Evolutionary conservation across 2,797 vertebrate genomes (phyloP).

Genomic region (Sebastolobus alascanus): DNA sequence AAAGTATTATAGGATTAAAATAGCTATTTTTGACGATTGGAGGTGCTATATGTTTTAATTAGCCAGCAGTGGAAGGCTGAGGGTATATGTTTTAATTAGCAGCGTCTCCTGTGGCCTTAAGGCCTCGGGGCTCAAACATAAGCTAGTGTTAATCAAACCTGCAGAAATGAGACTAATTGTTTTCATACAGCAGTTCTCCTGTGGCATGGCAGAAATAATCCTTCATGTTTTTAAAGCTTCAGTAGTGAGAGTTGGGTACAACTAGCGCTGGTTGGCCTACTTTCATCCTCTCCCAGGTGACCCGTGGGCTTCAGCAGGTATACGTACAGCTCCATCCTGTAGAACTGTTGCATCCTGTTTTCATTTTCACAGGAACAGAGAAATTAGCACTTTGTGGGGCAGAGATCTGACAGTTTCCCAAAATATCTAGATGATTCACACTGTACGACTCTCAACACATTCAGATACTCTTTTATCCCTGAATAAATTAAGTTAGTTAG

Average conservation of each 20-base stretch:
- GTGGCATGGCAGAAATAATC: slow-evolving; percentile 74
- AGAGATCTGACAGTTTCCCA: neutral
- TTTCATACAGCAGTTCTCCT: slow-evolving; percentile 66
- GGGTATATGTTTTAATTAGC: slow-evolving; percentile 83
- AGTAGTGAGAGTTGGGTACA: slow-evolving; percentile 34
- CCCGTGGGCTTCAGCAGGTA: slow-evolving; percentile 49
- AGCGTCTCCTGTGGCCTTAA: slow-evolving; percentile 65
- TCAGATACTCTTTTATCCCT: neutral
- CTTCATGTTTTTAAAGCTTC: slow-evolving; percentile 19
- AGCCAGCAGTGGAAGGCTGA: slow-evolving; percentile 60
- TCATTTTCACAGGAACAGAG: slow-evolving; percentile 18
- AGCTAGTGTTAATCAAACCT: slow-evolving; percentile 81
- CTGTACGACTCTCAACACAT: neutral
- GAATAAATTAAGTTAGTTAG: neutral
- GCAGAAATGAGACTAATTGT: slow-evolving; percentile 83
- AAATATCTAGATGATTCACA: slow-evolving; percentile 13
- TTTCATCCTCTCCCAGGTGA: slow-evolving; percentile 61
- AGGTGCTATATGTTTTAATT: slow-evolving; percentile 81
- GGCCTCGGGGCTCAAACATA: slow-evolving; percentile 68
- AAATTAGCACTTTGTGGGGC: neutral
- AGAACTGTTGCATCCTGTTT: slow-evolving; percentile 55
- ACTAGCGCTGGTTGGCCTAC: slow-evolving; percentile 61
- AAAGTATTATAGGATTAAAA: slow-evolving; percentile 70
- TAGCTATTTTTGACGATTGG: slow-evolving; percentile 74
- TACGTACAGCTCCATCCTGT: neutral